phyloP scores from a whole-genome alignment of 2,888 invertebrate genomes.

The Adineta ricciae region DNA sequence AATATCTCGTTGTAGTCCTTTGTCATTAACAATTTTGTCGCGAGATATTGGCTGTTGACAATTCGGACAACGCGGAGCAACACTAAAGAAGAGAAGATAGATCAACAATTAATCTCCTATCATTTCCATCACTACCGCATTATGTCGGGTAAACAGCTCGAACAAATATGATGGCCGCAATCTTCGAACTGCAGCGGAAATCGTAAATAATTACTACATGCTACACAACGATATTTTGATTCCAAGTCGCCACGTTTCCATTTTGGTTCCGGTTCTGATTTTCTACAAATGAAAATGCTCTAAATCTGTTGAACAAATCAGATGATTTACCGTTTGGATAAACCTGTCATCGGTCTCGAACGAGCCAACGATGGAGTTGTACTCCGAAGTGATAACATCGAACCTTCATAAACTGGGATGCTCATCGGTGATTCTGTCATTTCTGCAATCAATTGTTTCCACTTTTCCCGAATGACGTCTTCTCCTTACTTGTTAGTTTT shows the following conservation, averaged over 20 bases:
- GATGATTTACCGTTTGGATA: background rate
- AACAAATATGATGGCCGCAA: constrained; percentile 43
- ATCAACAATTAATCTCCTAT: background rate
- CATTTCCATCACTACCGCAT: constrained; percentile 37
- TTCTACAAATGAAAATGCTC: background rate
- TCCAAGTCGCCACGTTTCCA: constrained; percentile 36
- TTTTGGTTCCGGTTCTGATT: constrained; percentile 22
- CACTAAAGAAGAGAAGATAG: constrained; percentile 35
- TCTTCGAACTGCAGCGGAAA: constrained; percentile 43
- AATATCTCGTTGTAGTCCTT: constrained; percentile 40
- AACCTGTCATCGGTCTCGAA: background rate
- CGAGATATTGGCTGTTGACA: constrained; percentile 38
- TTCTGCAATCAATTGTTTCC: background rate
- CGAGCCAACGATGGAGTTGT: background rate
- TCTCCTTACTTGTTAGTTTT: background rate
- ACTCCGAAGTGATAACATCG: constrained; percentile 31
- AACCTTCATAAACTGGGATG: constrained; percentile 33
- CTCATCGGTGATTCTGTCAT: constrained; percentile 28
- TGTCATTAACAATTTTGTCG: constrained; percentile 39
- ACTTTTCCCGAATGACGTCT: background rate
- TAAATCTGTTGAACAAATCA: no score
- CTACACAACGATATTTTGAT: constrained; percentile 41
- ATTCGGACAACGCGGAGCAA: constrained; percentile 38
- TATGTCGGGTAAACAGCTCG: constrained; percentile 41
- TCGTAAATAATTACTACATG: constrained; percentile 40